Conservation (phyloP, 2,113 vertebrate species). For the Triplophysa rosa region DNA sequence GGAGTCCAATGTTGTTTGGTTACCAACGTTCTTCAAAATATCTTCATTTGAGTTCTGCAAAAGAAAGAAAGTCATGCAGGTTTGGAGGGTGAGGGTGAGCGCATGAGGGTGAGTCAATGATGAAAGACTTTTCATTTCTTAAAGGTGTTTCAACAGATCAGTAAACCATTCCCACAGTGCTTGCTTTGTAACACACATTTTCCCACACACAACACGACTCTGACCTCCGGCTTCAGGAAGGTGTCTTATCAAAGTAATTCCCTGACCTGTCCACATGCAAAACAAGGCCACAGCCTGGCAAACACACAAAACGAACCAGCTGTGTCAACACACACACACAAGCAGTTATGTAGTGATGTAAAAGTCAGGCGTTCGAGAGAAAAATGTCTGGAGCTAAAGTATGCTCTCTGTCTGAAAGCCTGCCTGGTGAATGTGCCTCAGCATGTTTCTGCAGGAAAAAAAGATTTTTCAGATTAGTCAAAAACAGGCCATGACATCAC, state of each 20-base stretch:
- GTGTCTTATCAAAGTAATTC: conserved; percentile 43
- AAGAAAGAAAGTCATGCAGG: no score
- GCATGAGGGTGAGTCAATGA: no score
- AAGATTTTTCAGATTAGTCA: conserved; percentile 29
- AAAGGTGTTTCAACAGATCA: background rate
- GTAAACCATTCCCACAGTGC: background rate
- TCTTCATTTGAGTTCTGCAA: no score
- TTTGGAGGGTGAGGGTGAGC: no score
- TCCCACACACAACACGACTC: conserved; percentile 22
- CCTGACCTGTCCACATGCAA: conserved; percentile 19
- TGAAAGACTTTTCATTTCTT: background rate
- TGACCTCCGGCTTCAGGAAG: conserved; percentile 48
- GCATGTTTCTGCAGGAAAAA: conserved; percentile 21
- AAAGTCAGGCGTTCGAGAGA: background rate
- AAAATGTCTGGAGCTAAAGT: background rate
- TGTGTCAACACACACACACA: conserved; percentile 22
- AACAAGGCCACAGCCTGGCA: conserved; percentile 11
- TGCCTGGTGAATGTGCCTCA: background rate
- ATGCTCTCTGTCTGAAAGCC: background rate
- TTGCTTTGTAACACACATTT: conserved; percentile 15
- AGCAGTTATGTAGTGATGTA: background rate
- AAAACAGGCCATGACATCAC: conserved; percentile 29
- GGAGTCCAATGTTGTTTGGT: no score
- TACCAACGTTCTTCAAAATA: no score
- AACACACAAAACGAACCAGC: conserved; percentile 36